Evolutionary conservation across 2,113 vertebrate species (phyloP).

Genomic region (Microcebus lehilahytsara): DNA sequence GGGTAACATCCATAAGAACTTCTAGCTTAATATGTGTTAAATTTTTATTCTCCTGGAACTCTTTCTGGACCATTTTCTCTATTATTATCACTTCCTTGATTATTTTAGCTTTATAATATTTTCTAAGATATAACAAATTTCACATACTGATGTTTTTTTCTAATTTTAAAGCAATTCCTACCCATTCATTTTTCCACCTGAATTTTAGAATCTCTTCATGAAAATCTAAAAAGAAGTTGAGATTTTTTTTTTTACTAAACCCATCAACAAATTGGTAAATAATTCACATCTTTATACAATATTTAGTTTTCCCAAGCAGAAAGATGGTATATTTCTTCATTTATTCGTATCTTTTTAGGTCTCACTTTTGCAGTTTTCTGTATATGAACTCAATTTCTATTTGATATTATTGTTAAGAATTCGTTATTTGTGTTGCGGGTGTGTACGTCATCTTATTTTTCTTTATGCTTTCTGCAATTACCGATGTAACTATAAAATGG

Average conservation of each 20-base stretch:
- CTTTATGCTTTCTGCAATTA: background rate
- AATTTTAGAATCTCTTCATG: background rate
- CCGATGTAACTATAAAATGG: background rate
- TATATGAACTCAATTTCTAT: background rate
- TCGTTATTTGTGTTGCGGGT: background rate
- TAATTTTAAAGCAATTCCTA: background rate
- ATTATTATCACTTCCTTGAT: background rate
- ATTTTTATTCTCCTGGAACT: background rate
- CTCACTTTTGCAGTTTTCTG: background rate
- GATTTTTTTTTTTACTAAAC: background rate
- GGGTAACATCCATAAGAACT: background rate
- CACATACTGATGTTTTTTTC: background rate
- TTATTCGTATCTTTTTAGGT: background rate
- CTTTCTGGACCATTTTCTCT: background rate
- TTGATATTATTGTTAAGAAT: background rate
- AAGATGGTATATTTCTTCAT: background rate
- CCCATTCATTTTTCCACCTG: background rate
- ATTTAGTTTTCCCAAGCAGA: background rate
- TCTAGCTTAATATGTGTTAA: background rate
- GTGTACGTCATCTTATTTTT: background rate
- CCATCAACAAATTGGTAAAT: background rate
- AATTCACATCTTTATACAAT: background rate
- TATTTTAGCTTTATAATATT: background rate
- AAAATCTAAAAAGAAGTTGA: background rate
- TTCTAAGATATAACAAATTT: background rate